These are phyloP conservation scores for Melikaiella ostensackeni DNA, from an alignment of 2,888 invertebrate genomes.

Conservation along the genomic window DNA sequence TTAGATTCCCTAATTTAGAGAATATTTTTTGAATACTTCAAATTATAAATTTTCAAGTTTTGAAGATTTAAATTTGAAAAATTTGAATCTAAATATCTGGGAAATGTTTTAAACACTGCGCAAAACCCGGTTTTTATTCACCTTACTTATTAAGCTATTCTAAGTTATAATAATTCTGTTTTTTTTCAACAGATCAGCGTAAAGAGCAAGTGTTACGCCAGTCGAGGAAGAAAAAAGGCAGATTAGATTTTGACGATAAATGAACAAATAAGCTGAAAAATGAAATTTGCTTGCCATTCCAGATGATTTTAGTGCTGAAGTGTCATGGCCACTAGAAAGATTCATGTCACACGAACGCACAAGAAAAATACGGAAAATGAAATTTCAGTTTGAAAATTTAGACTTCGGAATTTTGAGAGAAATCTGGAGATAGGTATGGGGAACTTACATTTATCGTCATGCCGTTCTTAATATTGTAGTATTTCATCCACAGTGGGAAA, in stretches of 20 bases:
- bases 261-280: background rate
- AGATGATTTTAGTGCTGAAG: slow-evolving; percentile 3
- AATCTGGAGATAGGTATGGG: background rate
- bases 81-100: no score
- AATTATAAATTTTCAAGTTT: no score
- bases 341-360: slow-evolving; percentile 16
- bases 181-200: background rate
- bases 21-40: no score
- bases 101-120: no score
- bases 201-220: background rate
- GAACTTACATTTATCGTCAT: background rate
- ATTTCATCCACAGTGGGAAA: background rate
- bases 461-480: background rate
- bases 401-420: background rate
- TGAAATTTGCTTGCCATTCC: slow-evolving; percentile 1
- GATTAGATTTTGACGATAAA: slow-evolving; percentile 12
- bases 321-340: background rate
- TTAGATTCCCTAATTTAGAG: no score
- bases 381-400: background rate
- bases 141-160: background rate
- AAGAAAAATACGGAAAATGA: background rate
- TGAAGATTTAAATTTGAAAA: no score
- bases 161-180: background rate
- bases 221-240: background rate
- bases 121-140: no score